Base-by-base conservation (phyloP, 2,797 vertebrate genomes). In the Gymnopithys bicolor region DNA sequence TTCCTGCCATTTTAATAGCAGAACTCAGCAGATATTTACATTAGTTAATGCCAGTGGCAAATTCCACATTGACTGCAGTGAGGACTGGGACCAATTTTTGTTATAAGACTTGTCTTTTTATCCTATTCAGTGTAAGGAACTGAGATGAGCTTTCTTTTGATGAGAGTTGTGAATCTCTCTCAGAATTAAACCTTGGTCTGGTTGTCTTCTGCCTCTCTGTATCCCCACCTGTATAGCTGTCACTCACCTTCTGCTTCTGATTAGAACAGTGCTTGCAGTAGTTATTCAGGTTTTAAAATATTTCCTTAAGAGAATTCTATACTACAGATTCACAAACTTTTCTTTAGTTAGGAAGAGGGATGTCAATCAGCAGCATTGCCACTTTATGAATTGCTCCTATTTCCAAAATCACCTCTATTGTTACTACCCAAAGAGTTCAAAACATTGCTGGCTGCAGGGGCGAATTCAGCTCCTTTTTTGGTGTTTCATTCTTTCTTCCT, bases 341-440 rank as follows among this genome's bases (percentile, higher is more conserved):
- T 74, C 81, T 95, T 94, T 92, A 73, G 80, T 56, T 91, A 93
- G 62, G 51, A 52, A 96, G 82, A 93, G 89, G 90, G 87, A 96
- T 90, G 89, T 92, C 89, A 89, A 37, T 74, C 85, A 95, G 74
- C 56, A 43, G 64, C 92, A 59, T n/a, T 95, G 89, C 89, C 52
- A 83, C 81, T 90, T 95, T 95, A 96, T 87, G 89, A 83, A 92
- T 77, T 56, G 71, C 67, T 97, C 56, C 84, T 95, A 75, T 97
- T 97, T 96, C 87, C 95, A 76, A 95, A 97, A 98, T 98, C 92
- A 93, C 89, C 86, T 94, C 92, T 78, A 94, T 97, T 98, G 97
- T 98, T 96, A 78, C 96, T 92, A 78, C 91, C 82, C 78, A 90
- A 89, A 87, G 92, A 93, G 89, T 86, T 96, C 58, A 95, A 94